phyloP scores from a whole-genome alignment of 2,888 invertebrate species.

The Orchesellides sinensis region DNA sequence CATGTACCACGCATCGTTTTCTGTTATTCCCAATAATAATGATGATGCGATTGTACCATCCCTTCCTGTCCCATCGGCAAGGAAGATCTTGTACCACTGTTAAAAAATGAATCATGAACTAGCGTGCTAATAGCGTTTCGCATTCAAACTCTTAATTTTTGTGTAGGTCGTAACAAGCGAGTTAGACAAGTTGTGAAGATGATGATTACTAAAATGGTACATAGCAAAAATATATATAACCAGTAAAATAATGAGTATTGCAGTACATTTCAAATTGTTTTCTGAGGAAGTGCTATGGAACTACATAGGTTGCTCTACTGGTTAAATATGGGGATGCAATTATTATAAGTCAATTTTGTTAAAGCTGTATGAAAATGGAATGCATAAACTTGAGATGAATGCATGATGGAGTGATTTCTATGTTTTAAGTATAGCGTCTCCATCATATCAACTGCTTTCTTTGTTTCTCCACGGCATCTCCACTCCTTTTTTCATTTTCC shows the following conservation, averaged over 20 bases:
- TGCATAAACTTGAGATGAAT: too few relatives aligned
- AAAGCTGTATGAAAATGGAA: too few relatives aligned
- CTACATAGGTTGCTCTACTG: too few relatives aligned
- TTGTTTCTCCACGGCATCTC: constrained; percentile 5
- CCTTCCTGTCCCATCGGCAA: constrained; percentile 10
- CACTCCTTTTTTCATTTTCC: constrained; percentile 25
- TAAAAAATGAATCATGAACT: constrained; percentile 17
- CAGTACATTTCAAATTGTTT: too few relatives aligned
- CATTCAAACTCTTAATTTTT: constrained; percentile 5
- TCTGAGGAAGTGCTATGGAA: too few relatives aligned
- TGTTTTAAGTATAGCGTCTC: not conserved
- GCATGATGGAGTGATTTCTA: too few relatives aligned
- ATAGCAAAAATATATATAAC: too few relatives aligned
- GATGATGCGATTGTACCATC: constrained; percentile 4
- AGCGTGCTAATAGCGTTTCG: constrained; percentile 28
- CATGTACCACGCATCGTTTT: not conserved
- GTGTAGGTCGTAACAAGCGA: constrained; percentile 31
- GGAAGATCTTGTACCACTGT: not conserved
- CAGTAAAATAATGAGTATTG: too few relatives aligned
- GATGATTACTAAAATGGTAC: not conserved
- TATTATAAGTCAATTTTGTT: too few relatives aligned
- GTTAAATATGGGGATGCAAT: too few relatives aligned
- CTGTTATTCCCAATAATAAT: not conserved
- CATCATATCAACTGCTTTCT: constrained; percentile 3
- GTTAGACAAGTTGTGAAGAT: constrained; percentile 19